Evolutionary conservation across 2,113 vertebrate genomes (phyloP).

Genomic region (Cebidichthys violaceus): DNA sequence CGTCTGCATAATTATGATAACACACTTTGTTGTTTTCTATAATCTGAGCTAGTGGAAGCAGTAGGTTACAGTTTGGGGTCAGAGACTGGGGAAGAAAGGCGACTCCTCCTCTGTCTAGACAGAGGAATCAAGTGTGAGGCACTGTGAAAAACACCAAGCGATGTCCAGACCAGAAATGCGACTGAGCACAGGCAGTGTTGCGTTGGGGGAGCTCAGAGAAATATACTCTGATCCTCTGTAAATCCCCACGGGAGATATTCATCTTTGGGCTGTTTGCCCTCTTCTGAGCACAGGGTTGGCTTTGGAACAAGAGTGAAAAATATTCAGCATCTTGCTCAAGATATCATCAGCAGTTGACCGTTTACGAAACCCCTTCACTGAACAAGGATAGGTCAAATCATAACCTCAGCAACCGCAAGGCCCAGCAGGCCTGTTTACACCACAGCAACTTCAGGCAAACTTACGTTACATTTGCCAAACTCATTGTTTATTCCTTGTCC

Average conservation of each 20-base stretch:
- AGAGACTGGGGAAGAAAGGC: neutral
- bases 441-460: no score
- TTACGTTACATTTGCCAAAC: neutral
- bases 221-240: neutral
- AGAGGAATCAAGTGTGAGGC: neutral
- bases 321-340: neutral
- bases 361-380: neutral
- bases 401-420: no score
- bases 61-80: neutral
- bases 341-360: neutral
- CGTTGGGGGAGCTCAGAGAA: neutral
- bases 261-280: conserved; percentile 23
- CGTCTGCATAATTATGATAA: no score
- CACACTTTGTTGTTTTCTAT: no score
- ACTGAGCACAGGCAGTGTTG: neutral
- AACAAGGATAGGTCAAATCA: neutral
- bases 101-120: neutral
- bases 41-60: no score
- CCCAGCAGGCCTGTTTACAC: neutral
- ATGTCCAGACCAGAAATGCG: neutral
- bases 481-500: neutral
- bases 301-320: neutral
- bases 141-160: neutral
- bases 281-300: neutral
- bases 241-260: neutral